Conservation (phyloP, 2,797 vertebrate species). For the Pygocentrus nattereri region DNA sequence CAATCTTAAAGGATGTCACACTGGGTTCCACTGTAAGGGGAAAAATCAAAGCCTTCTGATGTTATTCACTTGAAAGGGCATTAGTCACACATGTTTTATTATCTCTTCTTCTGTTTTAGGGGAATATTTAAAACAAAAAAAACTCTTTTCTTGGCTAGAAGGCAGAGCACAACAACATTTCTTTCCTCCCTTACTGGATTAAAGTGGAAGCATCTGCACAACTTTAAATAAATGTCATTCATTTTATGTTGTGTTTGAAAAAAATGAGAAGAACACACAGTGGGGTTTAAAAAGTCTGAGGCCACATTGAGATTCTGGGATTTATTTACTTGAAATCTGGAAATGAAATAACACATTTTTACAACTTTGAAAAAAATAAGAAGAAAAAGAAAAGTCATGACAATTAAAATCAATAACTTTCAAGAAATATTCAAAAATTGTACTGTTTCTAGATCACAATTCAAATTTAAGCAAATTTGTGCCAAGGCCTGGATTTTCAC, state of each 20-base stretch:
- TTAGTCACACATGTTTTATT: conserved; percentile 37
- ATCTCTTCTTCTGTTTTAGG: conserved; percentile 25
- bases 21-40: conserved; percentile 1
- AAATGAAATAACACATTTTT: too few relatives aligned
- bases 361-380: too few relatives aligned
- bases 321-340: too few relatives aligned
- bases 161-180: background rate
- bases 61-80: conserved; percentile 35
- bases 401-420: too few relatives aligned
- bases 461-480: too few relatives aligned
- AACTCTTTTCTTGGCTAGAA: background rate
- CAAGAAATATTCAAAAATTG: too few relatives aligned
- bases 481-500: too few relatives aligned
- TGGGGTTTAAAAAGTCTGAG: too few relatives aligned
- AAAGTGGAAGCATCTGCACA: background rate
- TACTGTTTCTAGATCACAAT: too few relatives aligned
- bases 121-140: conserved; percentile 14
- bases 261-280: too few relatives aligned
- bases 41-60: conserved; percentile 37
- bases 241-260: background rate
- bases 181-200: background rate
- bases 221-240: background rate
- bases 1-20: conserved; percentile 44
- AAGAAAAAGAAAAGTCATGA: too few relatives aligned
- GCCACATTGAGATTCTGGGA: too few relatives aligned